Conservation (phyloP, 2,888 invertebrate genomes). For the Entomobrya proxima region DNA sequence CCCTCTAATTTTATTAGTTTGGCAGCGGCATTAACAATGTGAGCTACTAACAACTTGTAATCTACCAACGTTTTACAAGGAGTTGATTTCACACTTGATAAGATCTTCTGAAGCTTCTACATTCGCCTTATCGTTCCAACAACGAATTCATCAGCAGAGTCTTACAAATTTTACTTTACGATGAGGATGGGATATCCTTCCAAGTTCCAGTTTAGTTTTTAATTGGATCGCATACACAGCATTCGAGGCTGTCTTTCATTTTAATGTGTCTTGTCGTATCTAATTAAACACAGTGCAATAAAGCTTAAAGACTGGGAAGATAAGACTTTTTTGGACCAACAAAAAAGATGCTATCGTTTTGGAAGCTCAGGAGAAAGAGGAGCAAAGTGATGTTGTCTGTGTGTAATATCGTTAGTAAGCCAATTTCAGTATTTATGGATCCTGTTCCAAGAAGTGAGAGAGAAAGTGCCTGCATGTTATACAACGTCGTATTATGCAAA, state of each 20-base stretch:
- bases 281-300: slow-evolving; percentile 41
- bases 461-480: too few species aligned
- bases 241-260: slow-evolving; percentile 54
- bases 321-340: not conserved
- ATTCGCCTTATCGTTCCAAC: not conserved
- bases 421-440: slow-evolving; percentile 30
- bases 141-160: slow-evolving; percentile 34
- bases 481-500: slow-evolving; percentile 38
- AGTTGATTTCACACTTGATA: slow-evolving; percentile 51
- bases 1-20: slow-evolving; percentile 12
- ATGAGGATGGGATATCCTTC: not conserved
- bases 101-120: not conserved
- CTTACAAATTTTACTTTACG: slow-evolving; percentile 53
- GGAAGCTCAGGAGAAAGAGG: not conserved
- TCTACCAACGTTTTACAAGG: not conserved
- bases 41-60: not conserved
- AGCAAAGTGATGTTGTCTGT: not conserved
- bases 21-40: not conserved
- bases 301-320: slow-evolving; percentile 20
- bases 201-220: slow-evolving; percentile 34
- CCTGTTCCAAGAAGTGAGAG: too few species aligned
- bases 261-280: slow-evolving; percentile 47
- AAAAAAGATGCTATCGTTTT: not conserved
- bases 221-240: slow-evolving; percentile 51
- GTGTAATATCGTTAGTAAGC: slow-evolving; percentile 21